phyloP scores from a whole-genome alignment of 2,113 vertebrate genomes.

The Setophaga coronata region DNA sequence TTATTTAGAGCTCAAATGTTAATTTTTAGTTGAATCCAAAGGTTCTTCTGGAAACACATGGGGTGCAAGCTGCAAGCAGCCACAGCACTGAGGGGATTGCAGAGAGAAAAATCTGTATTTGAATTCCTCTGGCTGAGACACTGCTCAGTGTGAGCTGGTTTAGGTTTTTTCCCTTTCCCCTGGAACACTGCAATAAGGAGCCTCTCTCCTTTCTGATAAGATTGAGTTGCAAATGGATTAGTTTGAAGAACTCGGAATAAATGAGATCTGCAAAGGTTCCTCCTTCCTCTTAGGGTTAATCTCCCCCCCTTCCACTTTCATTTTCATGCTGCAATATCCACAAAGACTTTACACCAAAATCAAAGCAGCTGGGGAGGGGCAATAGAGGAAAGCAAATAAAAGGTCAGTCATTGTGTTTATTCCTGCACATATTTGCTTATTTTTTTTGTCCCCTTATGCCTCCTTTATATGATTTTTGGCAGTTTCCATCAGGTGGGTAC shows the following conservation, averaged over 20 bases:
- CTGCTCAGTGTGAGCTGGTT: not conserved
- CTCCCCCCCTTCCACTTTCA: not conserved
- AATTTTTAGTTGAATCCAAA: not conserved
- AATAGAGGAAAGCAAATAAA: not conserved
- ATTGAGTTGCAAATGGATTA: constrained; percentile 41
- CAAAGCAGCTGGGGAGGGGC: not conserved
- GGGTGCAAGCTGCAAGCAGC: not conserved
- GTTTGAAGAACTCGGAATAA: constrained; percentile 21
- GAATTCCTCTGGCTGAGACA: not conserved
- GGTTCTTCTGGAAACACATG: not conserved
- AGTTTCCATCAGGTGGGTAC: not conserved
- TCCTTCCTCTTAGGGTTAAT: not conserved
- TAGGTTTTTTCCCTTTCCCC: not conserved
- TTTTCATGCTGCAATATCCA: constrained; percentile 19
- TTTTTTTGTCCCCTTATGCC: not conserved
- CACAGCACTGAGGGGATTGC: not conserved
- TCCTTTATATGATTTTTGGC: not conserved
- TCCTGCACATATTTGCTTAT: not conserved
- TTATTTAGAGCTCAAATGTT: not conserved
- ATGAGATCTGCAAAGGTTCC: constrained; percentile 28
- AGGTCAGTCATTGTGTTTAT: not conserved
- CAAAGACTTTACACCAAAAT: constrained; percentile 5
- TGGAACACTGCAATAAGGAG: not conserved
- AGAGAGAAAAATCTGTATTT: not conserved
- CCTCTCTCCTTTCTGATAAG: not conserved